phyloP scores from a whole-genome alignment of 64 coral and sea anemone species.

The Hydrozoanthus tunicans region DNA sequence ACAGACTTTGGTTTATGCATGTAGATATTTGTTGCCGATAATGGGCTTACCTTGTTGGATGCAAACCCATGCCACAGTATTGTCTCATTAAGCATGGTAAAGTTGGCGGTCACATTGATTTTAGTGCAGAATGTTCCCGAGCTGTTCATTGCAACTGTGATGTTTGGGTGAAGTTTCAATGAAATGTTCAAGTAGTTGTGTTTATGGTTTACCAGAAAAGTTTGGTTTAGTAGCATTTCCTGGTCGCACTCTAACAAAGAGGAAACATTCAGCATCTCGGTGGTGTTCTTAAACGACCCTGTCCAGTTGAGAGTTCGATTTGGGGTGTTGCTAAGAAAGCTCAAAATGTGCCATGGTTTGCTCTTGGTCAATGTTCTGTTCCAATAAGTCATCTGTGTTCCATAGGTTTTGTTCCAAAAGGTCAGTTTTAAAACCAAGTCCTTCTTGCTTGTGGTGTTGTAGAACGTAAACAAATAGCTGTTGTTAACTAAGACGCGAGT shows the following conservation, averaged over 20 bases:
- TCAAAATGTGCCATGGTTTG: slow-evolving; percentile 47
- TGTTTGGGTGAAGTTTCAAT: slow-evolving; percentile 55
- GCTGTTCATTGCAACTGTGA: slow-evolving; percentile 61
- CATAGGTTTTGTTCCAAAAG: slow-evolving; percentile 66
- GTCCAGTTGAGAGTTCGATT: slow-evolving; percentile 65
- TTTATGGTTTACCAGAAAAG: slow-evolving; percentile 27
- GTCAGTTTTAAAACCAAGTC: slow-evolving; percentile 58
- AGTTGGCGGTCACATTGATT: slow-evolving; percentile 60
- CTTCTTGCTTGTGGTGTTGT: slow-evolving; percentile 63
- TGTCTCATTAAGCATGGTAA: slow-evolving; percentile 55
- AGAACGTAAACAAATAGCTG: slow-evolving; percentile 56
- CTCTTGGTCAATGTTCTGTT: slow-evolving; percentile 54
- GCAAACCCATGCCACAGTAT: slow-evolving; percentile 66
- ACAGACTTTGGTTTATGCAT: neutral
- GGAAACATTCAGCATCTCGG: slow-evolving; percentile 61
- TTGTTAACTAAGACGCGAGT: slow-evolving; percentile 48
- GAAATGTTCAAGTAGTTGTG: slow-evolving; percentile 61
- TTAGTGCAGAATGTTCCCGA: slow-evolving; percentile 70
- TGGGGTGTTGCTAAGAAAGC: slow-evolving; percentile 40
- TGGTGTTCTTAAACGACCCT: slow-evolving; percentile 53
- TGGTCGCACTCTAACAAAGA: slow-evolving; percentile 59
- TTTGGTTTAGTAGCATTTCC: slow-evolving; percentile 60
- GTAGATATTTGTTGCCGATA: neutral
- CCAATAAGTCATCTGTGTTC: slow-evolving; percentile 34
- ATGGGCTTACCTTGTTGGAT: slow-evolving; percentile 34